Percentiles rank a stretch among this genome's conserved stretches.
Conservation (phyloP, 2,113 vertebrate species). For the Eolophus roseicapilla region DNA sequence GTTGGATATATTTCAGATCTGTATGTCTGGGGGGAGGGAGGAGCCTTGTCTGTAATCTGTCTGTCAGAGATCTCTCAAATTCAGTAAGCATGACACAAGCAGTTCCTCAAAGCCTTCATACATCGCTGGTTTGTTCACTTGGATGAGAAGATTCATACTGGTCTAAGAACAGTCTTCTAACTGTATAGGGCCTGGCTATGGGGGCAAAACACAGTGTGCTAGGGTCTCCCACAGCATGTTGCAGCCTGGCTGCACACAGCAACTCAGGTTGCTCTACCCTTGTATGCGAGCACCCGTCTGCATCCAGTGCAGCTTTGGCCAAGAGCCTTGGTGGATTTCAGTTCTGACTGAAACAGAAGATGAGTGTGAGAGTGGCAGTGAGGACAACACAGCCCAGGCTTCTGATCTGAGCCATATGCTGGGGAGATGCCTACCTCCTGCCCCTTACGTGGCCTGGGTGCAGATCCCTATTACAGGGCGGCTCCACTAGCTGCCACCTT, state of each 20-base stretch:
- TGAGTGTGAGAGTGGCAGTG: fast-evolving
- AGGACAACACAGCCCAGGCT: neutral
- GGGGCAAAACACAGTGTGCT: neutral
- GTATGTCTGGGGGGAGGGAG: fast-evolving
- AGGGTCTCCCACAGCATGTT: fast-evolving
- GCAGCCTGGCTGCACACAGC: neutral
- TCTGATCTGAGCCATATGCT: fast-evolving
- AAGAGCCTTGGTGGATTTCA: neutral
- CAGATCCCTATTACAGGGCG: fast-evolving
- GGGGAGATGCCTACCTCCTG: no score
- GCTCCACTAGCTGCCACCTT: neutral
- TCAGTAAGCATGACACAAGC: neutral
- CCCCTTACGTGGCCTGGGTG: fast-evolving
- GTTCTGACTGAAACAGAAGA: neutral
- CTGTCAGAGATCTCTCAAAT: neutral
- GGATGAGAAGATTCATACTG: neutral
- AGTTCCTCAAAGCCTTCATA: neutral
- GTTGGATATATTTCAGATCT: neutral
- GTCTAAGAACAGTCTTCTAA: neutral
- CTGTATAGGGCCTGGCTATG: neutral
- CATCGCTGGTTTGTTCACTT: neutral
- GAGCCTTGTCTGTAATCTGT: neutral
- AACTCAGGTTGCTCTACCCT: neutral
- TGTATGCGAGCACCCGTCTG: neutral
- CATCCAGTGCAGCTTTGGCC: neutral